phyloP scores from a whole-genome alignment of 92 coral and sea anemone genomes.

The Meandrina meandrites region DNA sequence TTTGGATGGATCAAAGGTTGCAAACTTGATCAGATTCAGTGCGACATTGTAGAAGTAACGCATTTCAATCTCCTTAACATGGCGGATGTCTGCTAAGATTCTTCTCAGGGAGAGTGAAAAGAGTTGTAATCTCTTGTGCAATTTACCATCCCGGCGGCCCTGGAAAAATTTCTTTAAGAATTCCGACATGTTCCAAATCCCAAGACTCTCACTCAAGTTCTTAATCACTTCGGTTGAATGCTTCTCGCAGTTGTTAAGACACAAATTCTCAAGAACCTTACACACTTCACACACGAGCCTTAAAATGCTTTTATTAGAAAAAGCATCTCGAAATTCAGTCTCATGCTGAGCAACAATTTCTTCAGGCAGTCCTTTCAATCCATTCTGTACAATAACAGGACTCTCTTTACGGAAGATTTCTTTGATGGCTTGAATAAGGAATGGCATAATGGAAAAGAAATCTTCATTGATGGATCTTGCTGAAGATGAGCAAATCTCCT shows the following conservation, averaged over 20 bases:
- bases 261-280: not conserved
- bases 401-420: not conserved
- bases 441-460: no score
- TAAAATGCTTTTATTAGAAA: not conserved
- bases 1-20: constrained; percentile 6
- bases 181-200: not conserved
- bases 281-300: not conserved
- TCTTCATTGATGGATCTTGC: no score
- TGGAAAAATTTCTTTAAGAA: not conserved
- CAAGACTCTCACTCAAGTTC: not conserved
- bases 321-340: not conserved
- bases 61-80: no score
- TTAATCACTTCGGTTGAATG: not conserved
- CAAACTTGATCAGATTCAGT: constrained; percentile 1
- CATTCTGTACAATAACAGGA: not conserved
- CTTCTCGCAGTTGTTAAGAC: not conserved
- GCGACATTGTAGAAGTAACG: no score
- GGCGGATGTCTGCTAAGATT: no score
- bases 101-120: not conserved
- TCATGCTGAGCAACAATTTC: not conserved
- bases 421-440: no score
- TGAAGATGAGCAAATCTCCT: no score
- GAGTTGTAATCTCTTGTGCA: not conserved
- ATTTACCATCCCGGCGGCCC: not conserved
- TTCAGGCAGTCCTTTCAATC: not conserved